Evolutionary conservation across 2,888 invertebrate genomes (phyloP), one percentile per base, ranked within the genome.

Genomic region (Nomada flava): DNA sequence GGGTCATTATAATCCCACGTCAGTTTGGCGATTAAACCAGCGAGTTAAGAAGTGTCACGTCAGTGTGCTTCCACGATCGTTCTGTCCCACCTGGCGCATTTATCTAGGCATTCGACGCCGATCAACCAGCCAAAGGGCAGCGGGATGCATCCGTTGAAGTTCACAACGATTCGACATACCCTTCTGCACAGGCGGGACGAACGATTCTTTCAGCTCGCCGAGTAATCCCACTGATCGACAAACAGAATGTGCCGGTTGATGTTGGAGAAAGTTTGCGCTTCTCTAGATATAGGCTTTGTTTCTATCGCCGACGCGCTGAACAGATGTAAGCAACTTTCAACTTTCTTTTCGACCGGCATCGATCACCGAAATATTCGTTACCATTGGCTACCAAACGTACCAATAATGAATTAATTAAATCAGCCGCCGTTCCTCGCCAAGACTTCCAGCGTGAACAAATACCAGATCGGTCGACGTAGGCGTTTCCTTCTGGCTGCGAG

Each of bases 1-100:
- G 70, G 76, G 76, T 85, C 81, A 70, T 71, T 77, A 59, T 75
- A 29, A 57, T 85, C 79, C 76, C 74, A 79, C 76, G 85, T 81
- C 78, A 63, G 4, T 18, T 13, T n/a, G 50, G 2, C 55, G 65
- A 81, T 85, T 63, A 57, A 73, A 80, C 26, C 50, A 13, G 15
- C 36, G 57, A 59, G 52, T 53, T 26, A 15, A 75, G 59, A 42
- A 72, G 53, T 29, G 67, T 53, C 52, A 36, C 52, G 60, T 55
- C 47, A n/a, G 10, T 10, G 10, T 29, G 23, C 62, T 47, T 42
- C 13, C 69, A 20, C 36, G 36, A 36, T 36, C 36, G 36, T 42
- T 47, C 20, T 53, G 47, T 42, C 53, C 47, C 73, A 18, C 67
- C 63, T 52, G 53, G 47, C 20, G 1, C 36, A n/a, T 63, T 69